These are phyloP conservation scores for Orthosia gothica DNA, from an alignment of 2,888 invertebrate species.

Conservation along the genomic window DNA sequence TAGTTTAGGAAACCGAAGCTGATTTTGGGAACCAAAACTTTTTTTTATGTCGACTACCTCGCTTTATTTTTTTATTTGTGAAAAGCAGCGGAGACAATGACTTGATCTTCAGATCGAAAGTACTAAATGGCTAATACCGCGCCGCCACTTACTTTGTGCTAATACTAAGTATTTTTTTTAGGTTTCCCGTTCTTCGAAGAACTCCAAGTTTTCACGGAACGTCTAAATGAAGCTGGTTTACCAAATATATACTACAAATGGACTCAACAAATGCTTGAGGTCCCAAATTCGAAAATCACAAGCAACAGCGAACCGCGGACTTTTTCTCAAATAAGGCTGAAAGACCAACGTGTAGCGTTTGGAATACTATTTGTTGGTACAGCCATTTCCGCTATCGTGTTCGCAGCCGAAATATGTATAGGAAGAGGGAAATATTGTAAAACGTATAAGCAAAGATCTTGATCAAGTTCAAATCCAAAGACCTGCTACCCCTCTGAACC, in stretches of 20 bases:
- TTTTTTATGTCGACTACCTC: too few relatives aligned
- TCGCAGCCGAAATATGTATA: constrained; percentile 35
- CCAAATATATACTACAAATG: constrained; percentile 76
- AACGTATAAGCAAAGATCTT: not conserved
- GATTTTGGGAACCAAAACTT: not conserved
- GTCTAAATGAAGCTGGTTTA: constrained; percentile 76
- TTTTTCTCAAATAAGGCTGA: constrained; percentile 62
- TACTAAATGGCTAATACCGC: not conserved
- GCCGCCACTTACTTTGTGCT: too few relatives aligned
- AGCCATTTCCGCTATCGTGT: constrained; percentile 26
- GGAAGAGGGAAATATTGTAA: constrained; percentile 1
- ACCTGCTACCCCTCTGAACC: not conserved
- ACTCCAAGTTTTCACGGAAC: constrained; percentile 71
- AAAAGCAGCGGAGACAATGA: not conserved
- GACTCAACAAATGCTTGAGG: constrained; percentile 72
- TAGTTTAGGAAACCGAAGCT: not conserved
- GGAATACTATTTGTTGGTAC: constrained; percentile 58
- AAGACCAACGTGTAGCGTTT: constrained; percentile 73
- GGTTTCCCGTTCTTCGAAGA: constrained; percentile 76
- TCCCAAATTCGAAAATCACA: constrained; percentile 50
- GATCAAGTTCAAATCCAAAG: not conserved
- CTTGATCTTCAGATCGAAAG: not conserved
- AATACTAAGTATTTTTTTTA: not conserved
- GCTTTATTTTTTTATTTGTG: not conserved
- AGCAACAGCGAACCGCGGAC: constrained; percentile 67